Percentiles rank a stretch among this genome's conserved stretches.
phyloP scores from a whole-genome alignment of 2,888 invertebrate genomes.

The Melipona beecheii region DNA sequence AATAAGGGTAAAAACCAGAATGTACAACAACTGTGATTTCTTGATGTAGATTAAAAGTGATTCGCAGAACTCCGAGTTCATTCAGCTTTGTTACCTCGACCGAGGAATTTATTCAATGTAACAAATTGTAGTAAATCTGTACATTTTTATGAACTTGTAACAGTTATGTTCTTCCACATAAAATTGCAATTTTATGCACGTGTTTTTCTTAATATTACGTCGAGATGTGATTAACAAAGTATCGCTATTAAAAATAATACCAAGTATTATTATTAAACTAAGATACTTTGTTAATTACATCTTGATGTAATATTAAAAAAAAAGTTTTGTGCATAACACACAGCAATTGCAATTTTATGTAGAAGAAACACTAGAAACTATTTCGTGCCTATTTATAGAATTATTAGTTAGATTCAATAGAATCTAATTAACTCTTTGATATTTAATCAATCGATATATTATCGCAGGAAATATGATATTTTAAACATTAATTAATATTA shows the following conservation, averaged over 20 bases:
- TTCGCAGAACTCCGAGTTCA: background rate
- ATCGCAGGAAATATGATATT: background rate
- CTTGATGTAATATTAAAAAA: no score
- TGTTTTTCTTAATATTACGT: background rate
- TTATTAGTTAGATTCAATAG: background rate
- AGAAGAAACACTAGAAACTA: no score
- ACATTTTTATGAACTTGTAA: background rate
- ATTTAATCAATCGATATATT: background rate
- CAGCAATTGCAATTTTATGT: no score
- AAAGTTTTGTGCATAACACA: no score
- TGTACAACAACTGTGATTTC: background rate
- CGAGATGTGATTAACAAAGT: background rate
- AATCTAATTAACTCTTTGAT: background rate
- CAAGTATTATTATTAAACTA: no score
- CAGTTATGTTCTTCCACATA: background rate
- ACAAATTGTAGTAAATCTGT: background rate
- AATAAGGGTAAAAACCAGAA: background rate
- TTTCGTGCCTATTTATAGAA: background rate
- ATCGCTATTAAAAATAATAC: no score
- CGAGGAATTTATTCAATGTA: slow-evolving; percentile 5
- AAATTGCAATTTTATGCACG: background rate
- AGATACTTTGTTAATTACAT: no score
- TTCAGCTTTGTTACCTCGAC: background rate
- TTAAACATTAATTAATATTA: no score
- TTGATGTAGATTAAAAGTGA: background rate